Evolutionary conservation across 2,888 invertebrate genomes (phyloP).

Genomic region (Eubasilissa splendida): DNA sequence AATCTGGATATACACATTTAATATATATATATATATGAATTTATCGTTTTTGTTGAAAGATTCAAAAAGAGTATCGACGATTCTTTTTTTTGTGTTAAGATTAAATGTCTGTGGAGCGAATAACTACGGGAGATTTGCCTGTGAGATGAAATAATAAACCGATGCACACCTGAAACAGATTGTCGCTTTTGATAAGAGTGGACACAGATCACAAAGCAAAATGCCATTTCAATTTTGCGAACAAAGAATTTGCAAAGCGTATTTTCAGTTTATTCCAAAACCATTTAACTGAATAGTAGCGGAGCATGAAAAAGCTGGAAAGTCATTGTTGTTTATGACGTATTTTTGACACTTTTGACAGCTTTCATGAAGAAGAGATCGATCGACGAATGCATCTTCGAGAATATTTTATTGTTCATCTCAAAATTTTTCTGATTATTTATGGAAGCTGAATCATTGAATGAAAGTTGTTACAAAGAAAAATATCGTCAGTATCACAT

Average conservation of each 20-base stretch:
- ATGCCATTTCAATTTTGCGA: conserved; percentile 34
- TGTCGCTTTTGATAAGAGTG: conserved; percentile 1
- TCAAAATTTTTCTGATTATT: too few species aligned
- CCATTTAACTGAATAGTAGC: not conserved
- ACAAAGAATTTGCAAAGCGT: conserved; percentile 14
- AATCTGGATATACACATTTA: too few species aligned
- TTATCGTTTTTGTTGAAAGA: too few species aligned
- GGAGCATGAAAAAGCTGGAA: conserved; percentile 33
- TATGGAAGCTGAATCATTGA: too few species aligned
- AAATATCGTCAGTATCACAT: too few species aligned
- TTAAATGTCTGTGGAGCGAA: too few species aligned
- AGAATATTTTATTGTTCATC: too few species aligned
- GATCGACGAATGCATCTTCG: not conserved
- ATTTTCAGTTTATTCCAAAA: not conserved
- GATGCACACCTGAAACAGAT: conserved; percentile 18
- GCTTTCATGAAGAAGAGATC: conserved; percentile 18
- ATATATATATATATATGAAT: too few species aligned
- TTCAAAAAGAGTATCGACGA: too few species aligned
- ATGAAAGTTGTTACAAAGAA: too few species aligned
- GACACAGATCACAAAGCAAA: not conserved
- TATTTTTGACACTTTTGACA: conserved; percentile 51
- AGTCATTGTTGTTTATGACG: conserved; percentile 48
- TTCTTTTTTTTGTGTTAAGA: too few species aligned
- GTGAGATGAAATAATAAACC: conserved; percentile 14
- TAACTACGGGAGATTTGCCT: not conserved